These are phyloP conservation scores for Scomberomorus guttatus DNA, from an alignment of 2,797 vertebrate genomes.

Conservation along the genomic window DNA sequence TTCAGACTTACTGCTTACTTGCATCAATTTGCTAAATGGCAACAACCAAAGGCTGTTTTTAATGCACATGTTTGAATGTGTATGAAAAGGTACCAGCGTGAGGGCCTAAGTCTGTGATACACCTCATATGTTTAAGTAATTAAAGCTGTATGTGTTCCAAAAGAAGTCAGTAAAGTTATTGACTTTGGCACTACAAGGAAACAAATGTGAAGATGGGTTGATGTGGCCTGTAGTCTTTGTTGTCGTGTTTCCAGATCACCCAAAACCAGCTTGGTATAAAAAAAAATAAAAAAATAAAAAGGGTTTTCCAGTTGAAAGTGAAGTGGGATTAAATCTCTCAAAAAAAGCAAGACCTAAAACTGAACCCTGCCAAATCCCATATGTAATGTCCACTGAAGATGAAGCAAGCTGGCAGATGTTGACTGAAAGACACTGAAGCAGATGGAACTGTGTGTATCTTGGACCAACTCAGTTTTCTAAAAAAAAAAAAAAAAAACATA, in stretches of 20 bases:
- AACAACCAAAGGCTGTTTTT: background rate
- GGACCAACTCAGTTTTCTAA: background rate
- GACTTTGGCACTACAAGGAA: background rate
- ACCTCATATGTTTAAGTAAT: background rate
- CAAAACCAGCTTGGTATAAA: too few species aligned
- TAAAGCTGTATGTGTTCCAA: conserved; percentile 9
- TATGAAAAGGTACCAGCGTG: background rate
- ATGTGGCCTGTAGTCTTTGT: background rate
- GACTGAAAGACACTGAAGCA: conserved; percentile 30
- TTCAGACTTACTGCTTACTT: conserved; percentile 6
- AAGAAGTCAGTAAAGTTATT: background rate
- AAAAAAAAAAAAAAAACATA: background rate
- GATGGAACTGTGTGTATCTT: conserved; percentile 22
- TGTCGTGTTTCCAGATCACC: background rate
- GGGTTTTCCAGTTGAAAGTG: conserved; percentile 8
- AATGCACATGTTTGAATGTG: background rate
- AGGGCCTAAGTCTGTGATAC: background rate
- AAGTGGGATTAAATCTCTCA: conserved; percentile 16
- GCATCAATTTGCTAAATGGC: background rate
- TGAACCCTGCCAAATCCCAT: conserved; percentile 23
- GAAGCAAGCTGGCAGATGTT: conserved; percentile 47
- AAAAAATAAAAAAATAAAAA: too few species aligned
- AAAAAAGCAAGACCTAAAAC: conserved; percentile 22
- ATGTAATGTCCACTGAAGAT: conserved; percentile 41
- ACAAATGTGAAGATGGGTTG: background rate